Base-by-base conservation (phyloP, 2,113 vertebrate genomes). In the Otocyon megalotis region DNA sequence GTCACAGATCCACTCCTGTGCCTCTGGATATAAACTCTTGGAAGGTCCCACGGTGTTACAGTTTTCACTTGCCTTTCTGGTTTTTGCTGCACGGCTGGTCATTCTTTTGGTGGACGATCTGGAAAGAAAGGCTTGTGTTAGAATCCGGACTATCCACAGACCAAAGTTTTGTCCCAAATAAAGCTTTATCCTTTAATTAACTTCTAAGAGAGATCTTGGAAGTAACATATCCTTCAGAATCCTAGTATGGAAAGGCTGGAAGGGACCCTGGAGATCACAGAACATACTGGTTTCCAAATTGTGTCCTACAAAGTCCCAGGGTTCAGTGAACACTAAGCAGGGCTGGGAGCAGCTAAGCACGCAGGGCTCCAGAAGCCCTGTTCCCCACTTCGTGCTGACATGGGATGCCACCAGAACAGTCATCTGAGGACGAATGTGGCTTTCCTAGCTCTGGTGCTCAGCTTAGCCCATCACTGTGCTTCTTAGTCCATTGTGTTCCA, bases 1-100 rank as follows among this genome's bases (percentile, higher is more conserved):
- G 94, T 99, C 99, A 50, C 98, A 99, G 96, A 98, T 98, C 99
- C 99, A 99, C 0, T 99, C 98, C 63, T 98, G 98, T 67, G 99
- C 97, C 98, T 99, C 99, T 4, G 99, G 98, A 11, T 99, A 99
- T 48, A 99, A 97, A 79, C 98, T 98, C 4, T 97, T 97, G 30
- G 86, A 96, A n/a, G 98, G 76, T 74, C 77, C 99, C 79, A 97
- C 2, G 24, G 98, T 98, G 22, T 72, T 92, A 90, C 98, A 98
- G n/a, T 81, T 88, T 97, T 99, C 98, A 0, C 98, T 99, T 85
- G 98, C 86, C 95, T 98, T 98, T 97, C 92, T 4, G 19, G 85
- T 92, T 97, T 98, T 99, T 0, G 98, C 98, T 60, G 98, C 98
- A 94, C 97, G 97, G 0, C 98, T 97, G 80, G 98, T 98, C 35